Conservation (phyloP, 23 tunicate genomes). For the Ascidia mentula region DNA sequence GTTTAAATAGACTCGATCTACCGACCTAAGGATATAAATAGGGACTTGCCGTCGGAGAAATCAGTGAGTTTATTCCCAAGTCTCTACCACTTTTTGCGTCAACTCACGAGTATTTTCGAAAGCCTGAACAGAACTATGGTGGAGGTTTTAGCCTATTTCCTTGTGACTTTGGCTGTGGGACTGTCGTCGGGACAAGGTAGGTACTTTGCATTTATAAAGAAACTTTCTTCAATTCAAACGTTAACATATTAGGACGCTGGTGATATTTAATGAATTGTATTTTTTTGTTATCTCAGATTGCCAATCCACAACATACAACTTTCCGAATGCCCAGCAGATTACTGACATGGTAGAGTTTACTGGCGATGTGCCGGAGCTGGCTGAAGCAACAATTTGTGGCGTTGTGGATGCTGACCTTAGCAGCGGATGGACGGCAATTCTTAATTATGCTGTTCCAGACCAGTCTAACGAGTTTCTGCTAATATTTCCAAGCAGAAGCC, state of each 20-base stretch:
- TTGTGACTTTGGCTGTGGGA: neutral
- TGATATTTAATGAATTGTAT: no score
- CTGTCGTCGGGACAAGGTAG: neutral
- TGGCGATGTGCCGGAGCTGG: neutral
- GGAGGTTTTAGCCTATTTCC: no score
- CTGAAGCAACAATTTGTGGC: neutral
- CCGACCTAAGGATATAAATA: no score
- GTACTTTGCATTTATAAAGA: no score
- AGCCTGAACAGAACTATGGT: no score
- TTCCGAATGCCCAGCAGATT: neutral
- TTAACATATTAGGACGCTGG: neutral
- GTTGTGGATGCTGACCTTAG: neutral
- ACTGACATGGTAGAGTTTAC: neutral
- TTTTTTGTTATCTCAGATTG: neutral
- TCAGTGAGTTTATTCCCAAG: neutral
- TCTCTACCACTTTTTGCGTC: neutral
- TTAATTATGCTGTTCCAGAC: neutral
- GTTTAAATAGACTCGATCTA: no score
- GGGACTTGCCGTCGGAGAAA: no score
- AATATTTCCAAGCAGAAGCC: neutral
- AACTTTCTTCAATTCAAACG: no score
- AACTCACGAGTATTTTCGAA: neutral
- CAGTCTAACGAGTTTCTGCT: neutral
- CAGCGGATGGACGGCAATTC: neutral
- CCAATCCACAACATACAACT: neutral